A percentile compares a stretch with the other conserved stretches of the same genome.
Conservation (phyloP, 2,113 vertebrate species). For the Cynopterus brachyotis region DNA sequence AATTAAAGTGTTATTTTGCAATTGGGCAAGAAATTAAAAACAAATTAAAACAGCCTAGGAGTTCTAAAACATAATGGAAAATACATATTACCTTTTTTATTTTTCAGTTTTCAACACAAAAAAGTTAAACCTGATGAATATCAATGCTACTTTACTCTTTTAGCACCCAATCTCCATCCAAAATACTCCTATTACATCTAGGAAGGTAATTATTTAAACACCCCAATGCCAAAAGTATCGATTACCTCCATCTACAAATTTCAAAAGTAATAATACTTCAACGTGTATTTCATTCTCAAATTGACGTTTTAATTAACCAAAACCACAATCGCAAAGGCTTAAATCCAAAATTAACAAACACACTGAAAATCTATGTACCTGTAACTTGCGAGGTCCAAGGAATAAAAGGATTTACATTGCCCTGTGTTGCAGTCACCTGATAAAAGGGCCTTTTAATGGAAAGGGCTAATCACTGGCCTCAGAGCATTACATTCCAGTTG, state of each 20-base stretch:
- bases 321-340: background rate
- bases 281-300: constrained; percentile 6
- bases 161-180: background rate
- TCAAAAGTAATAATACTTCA: background rate
- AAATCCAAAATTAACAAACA: background rate
- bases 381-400: background rate
- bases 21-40: background rate
- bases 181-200: background rate
- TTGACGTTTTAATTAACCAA: background rate
- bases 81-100: background rate
- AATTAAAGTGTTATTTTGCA: background rate
- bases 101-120: background rate
- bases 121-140: background rate
- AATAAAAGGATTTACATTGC: background rate
- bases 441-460: background rate
- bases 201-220: background rate
- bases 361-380: background rate
- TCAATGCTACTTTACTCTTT: background rate
- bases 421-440: background rate
- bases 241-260: background rate
- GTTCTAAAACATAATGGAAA: background rate
- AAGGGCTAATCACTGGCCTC: background rate
- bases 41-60: background rate
- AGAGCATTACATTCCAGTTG: background rate
- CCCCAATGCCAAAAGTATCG: background rate